Evolutionary conservation across 1,140 invertebrate genomes (phyloP), one percentile per base, ranked within the genome.

Genomic region (Psilanteris sp.): DNA sequence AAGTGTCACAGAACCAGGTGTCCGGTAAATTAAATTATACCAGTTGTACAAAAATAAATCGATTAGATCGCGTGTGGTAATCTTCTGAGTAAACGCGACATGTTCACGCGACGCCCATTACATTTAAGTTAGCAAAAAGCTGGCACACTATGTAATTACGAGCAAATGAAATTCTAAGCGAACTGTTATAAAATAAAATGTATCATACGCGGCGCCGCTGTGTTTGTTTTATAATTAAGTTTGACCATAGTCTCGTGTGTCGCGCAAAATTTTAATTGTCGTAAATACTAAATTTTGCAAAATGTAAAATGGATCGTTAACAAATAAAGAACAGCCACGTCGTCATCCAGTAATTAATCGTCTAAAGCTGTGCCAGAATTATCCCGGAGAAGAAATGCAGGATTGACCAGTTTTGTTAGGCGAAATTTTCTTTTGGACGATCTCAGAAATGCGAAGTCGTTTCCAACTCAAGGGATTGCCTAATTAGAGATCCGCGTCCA

Each of bases 141-240:
- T 14, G n/a, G 8, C 9, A 11, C 29, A 16, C 57, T 18, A 37
- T 37, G 66, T 68, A 75, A 77, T 78, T 78, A 81, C 64, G 64
- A 22, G 67, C 55, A 77, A 80, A 83, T 72, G 78, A 76, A 79
- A 77, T 80, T 81, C 81, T 79, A 78, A 77, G 70, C 55, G 67
- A 71, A 57, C 64, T 39, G 77, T 77, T 81, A 78, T 82, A 79
- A 81, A 80, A 78, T 83, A 78, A 80, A n/a, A n/a, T 68, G 62
- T 79, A 62, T 77, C 66, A 43, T 72, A 70, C 74, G 71, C 67
- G 79, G 80, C 78, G 74, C 80, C 71, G 68, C 77, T 61, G n/a
- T 39, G 68, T 32, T 32, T 44, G 67, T 77, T 79, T 81, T 73
- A 78, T 67, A 44, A 64, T 36, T 44, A 64, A 14, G 81, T 79